Evolutionary conservation across 2,888 invertebrate species (phyloP), one percentile per base, ranked within the genome.

Genomic region (Spatulosminthurus flaviceps): DNA sequence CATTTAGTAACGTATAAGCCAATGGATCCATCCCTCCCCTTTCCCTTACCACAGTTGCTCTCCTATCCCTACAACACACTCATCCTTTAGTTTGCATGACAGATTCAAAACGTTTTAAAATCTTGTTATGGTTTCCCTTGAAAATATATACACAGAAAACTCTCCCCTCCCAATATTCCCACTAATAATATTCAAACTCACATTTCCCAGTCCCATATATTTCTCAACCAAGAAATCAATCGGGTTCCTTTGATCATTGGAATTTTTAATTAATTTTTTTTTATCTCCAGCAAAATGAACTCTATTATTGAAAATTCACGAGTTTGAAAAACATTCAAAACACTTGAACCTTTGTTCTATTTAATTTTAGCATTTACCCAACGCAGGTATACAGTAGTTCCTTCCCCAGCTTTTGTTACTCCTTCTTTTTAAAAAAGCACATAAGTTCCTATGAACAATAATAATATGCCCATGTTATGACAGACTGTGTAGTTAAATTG

Each of bases 121-220:
- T 80, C 80, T 80, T 80, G 73, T 80, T 80, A 80, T 80, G 77
- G 80, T 77, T 77, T 78, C 72, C 61, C 73, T 72, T 42, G 66
- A 43, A 72, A 26, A 42, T 19, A n/a, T n/a, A n/a, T n/a, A n/a
- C n/a, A n/a, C n/a, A n/a, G n/a, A n/a, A n/a, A n/a, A n/a, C n/a
- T 2, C 26, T 67, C 26, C 64, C n/a, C 67, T n/a, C 4, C n/a
- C 19, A 2, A 13, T 28, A 11, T 64, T 26, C 19, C 41, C 21
- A 34, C 13, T 21, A n/a, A 19, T 51, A n/a, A 29, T 74, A n/a
- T 19, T 4, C 7, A 71, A 71, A 41, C 69, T 69, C 34, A 24
- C 29, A 21, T 26, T 73, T 29, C 28, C 13, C 61, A 72, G 13
- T 9, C 71, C 9, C 43, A 41, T 13, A 5, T n/a, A n/a, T n/a